phyloP scores from a whole-genome alignment of 2,888 invertebrate genomes.

The Asteroscopus sphinx region DNA sequence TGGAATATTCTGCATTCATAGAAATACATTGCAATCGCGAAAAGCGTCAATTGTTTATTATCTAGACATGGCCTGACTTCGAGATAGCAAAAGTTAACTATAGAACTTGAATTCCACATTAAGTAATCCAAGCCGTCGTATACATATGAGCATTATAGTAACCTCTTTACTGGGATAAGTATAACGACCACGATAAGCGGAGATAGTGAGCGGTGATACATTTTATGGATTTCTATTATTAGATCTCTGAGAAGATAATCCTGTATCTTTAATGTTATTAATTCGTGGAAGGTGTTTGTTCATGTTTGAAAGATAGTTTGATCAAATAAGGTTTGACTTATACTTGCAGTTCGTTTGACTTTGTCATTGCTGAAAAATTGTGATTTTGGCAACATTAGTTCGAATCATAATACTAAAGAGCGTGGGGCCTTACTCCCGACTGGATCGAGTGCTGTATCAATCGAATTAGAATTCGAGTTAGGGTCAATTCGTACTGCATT shows the following conservation, averaged over 20 bases:
- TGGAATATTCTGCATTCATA: background rate
- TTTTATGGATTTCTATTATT: slow-evolving; percentile 39
- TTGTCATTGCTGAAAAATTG: too few species aligned
- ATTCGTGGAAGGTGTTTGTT: slow-evolving; percentile 7
- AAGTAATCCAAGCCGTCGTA: slow-evolving; percentile 31
- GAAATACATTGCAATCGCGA: background rate
- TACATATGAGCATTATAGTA: slow-evolving; percentile 47
- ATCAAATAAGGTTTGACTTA: too few species aligned
- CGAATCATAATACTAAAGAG: too few species aligned
- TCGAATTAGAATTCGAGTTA: too few species aligned
- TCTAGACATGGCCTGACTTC: slow-evolving; percentile 1
- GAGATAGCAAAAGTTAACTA: slow-evolving; percentile 18
- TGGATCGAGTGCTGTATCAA: too few species aligned
- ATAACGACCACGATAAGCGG: slow-evolving; percentile 26
- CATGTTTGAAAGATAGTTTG: background rate
- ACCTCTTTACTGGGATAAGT: slow-evolving; percentile 31
- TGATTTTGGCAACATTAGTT: too few species aligned
- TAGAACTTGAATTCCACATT: slow-evolving; percentile 28
- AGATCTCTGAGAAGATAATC: slow-evolving; percentile 31
- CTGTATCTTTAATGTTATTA: slow-evolving; percentile 12
- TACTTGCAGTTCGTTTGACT: too few species aligned
- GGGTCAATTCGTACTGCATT: too few species aligned
- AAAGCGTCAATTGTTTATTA: slow-evolving; percentile 1
- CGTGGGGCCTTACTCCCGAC: too few species aligned
- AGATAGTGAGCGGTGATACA: slow-evolving; percentile 26